Evolutionary conservation across 2,888 invertebrate species (phyloP), one percentile per base, ranked within the genome.

Genomic region (Rosalia funebris): DNA sequence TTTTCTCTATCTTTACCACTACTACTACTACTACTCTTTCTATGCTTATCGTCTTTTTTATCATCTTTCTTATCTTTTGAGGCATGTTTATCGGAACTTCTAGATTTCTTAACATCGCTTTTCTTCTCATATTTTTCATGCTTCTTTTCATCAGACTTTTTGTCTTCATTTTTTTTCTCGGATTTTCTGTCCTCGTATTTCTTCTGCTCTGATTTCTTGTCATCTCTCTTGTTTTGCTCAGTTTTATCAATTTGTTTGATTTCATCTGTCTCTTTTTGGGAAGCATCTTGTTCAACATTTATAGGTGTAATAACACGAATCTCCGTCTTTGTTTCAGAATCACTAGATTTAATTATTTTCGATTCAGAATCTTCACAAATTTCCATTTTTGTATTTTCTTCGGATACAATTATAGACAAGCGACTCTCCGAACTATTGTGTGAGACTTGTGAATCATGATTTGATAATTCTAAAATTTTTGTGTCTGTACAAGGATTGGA

Each of bases 391-490:
- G 81, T 81, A 53, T 81, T 83, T 9, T 83, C 83, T 52, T 85
- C 85, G 34, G 83, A 83, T 0, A 83, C 84, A 1, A 84, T 83
- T 42, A 84, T 83, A 0, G 86, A 87, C 19, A 86, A 73, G 14
- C 82, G 82, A 56, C 86, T 87, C 58, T 87, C 86, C 2, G 86
- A 87, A 16, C 88, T 88, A 12, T 88, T 86, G 75, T 86, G 86
- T 0, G 88, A 88, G 0, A 87, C 75, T 47, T 87, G 85, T 0
- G 88, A 87, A 62, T 89, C 87, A 62, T 89, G 88, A 71, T 83
- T 84, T 0, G 80, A 79, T 20, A 79, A 72, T 45, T 83, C 83
- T 52, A n/a, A n/a, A n/a, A 73, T 52, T 63, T 72, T 72, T 10
- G 56, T 63, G 12, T 72, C 71, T 20, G 66, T 65, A 31, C 76